Evolutionary conservation across 1,140 invertebrate species (phyloP).

Genomic region (Reticulitermes speratus): DNA sequence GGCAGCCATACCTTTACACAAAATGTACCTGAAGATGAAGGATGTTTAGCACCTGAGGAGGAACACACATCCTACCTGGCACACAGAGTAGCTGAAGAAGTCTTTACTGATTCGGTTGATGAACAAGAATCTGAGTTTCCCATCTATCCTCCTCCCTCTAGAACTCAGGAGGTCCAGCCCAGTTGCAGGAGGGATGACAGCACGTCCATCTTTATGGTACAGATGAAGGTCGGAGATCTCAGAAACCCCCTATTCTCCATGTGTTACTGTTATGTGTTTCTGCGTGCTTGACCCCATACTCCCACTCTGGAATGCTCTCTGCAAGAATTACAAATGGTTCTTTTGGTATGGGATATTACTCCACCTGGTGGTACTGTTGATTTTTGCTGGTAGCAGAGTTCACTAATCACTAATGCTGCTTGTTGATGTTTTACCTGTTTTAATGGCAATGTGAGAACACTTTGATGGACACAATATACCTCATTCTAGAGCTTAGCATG

Average conservation of each 20-base stretch:
- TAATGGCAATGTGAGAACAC: background rate
- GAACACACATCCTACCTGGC: slow-evolving; percentile 38
- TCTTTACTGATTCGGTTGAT: slow-evolving; percentile 39
- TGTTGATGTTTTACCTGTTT: background rate
- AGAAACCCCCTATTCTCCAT: background rate
- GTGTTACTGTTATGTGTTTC: background rate
- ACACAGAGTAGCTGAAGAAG: slow-evolving; percentile 41
- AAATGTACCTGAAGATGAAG: background rate
- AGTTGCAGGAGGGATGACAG: background rate
- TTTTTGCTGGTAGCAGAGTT: slow-evolving; percentile 8
- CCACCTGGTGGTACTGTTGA: background rate
- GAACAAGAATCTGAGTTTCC: slow-evolving; percentile 23
- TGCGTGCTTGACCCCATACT: background rate
- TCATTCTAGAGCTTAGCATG: background rate
- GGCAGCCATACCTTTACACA: background rate
- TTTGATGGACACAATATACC: slow-evolving; percentile 7
- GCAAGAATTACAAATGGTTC: background rate
- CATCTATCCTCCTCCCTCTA: background rate
- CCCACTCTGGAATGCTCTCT: background rate
- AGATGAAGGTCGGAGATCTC: slow-evolving; percentile 14
- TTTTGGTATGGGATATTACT: background rate
- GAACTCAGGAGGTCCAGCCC: background rate
- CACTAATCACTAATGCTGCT: slow-evolving; percentile 6
- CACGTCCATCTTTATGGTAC: background rate
- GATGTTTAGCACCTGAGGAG: background rate